These are phyloP conservation scores for Acanthis flammea DNA, from an alignment of 2,797 vertebrate species.

Conservation along the genomic window DNA sequence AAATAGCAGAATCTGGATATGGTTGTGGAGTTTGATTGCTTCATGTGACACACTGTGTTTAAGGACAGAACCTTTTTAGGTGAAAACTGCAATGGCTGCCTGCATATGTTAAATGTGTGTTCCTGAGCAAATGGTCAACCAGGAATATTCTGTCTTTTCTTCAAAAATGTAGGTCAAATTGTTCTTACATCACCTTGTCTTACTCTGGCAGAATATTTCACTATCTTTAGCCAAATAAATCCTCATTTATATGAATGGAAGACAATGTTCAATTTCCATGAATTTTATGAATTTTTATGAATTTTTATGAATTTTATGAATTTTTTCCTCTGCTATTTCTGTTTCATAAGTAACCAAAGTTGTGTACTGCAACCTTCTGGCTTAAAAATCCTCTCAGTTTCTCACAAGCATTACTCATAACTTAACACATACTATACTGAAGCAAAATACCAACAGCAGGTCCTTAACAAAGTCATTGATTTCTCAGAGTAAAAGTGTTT, in stretches of 20 bases:
- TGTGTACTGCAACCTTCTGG: neutral
- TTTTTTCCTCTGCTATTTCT: neutral
- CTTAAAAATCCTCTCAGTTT: neutral
- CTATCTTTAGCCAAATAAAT: neutral
- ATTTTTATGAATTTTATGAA: neutral
- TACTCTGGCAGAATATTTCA: neutral
- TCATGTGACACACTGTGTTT: neutral
- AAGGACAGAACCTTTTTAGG: neutral
- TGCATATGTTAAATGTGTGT: neutral
- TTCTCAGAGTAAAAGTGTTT: slow-evolving; percentile 8
- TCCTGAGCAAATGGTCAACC: neutral
- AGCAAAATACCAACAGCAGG: neutral
- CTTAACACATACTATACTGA: neutral
- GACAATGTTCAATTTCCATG: neutral
- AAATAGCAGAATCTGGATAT: neutral
- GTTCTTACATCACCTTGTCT: neutral
- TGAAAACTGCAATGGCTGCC: rapidly evolving
- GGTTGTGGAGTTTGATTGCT: neutral
- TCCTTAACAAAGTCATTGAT: neutral
- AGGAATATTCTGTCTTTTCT: neutral
- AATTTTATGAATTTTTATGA: neutral
- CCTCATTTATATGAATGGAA: neutral
- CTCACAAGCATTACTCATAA: neutral
- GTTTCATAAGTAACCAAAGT: neutral
- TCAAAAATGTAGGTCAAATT: neutral